phyloP scores from a whole-genome alignment of 2,797 vertebrate genomes.

The Eulemur rubriventer region DNA sequence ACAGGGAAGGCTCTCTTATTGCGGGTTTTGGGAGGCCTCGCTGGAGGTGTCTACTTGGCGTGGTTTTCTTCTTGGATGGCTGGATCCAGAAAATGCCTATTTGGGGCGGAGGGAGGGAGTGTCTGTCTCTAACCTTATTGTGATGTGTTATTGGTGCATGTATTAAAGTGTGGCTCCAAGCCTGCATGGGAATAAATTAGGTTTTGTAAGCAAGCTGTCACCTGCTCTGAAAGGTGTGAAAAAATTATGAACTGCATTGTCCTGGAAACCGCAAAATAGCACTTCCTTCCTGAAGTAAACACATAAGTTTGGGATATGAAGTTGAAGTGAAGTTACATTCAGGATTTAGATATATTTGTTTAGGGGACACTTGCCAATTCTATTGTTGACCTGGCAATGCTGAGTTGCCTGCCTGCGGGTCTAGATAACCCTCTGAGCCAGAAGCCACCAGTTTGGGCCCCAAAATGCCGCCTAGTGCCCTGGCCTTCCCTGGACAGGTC shows the following conservation, averaged over 20 bases:
- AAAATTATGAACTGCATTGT: conserved; percentile 84
- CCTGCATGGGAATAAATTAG: conserved; percentile 70
- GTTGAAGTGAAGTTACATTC: conserved; percentile 67
- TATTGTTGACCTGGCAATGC: background rate
- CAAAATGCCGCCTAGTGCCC: background rate
- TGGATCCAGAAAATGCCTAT: conserved; percentile 54
- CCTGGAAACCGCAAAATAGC: conserved; percentile 78
- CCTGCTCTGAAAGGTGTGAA: conserved; percentile 85
- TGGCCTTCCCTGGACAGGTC: background rate
- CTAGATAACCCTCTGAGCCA: conserved; percentile 53
- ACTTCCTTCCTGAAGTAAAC: conserved; percentile 79
- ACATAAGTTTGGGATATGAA: conserved; percentile 70
- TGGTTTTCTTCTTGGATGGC: conserved; percentile 2
- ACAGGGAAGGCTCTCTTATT: background rate
- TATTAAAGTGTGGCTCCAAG: conserved; percentile 66
- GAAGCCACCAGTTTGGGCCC: background rate
- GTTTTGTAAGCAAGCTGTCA: conserved; percentile 82
- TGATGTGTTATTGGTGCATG: conserved; percentile 73
- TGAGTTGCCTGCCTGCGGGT: background rate
- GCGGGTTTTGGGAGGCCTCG: background rate
- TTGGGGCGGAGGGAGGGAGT: conserved; percentile 55
- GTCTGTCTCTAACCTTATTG: conserved; percentile 62
- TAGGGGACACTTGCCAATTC: conserved; percentile 27
- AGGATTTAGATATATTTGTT: conserved; percentile 72
- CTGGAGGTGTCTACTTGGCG: conserved; percentile 37